Percentiles rank a stretch among this genome's conserved stretches.
These are phyloP conservation scores for Semaprochilodus insignis DNA, from an alignment of 2,797 vertebrate genomes.

Conservation along the genomic window DNA sequence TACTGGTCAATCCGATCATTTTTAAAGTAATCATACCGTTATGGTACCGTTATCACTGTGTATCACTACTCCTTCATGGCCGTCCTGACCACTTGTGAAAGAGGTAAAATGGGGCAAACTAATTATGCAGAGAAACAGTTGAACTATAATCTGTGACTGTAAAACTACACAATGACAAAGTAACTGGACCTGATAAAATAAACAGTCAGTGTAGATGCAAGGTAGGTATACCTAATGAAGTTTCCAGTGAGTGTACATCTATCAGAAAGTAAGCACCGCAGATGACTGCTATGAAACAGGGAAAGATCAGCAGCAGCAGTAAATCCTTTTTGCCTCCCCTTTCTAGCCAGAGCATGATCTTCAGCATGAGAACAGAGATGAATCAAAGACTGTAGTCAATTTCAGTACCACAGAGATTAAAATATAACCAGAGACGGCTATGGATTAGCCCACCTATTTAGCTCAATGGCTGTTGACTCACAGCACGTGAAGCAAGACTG, in stretches of 20 bases:
- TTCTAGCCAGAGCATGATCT: background rate
- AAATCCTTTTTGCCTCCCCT: background rate
- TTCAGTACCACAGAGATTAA: slow-evolving; percentile 11
- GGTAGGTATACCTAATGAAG: background rate
- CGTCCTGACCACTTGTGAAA: background rate
- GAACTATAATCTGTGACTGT: background rate
- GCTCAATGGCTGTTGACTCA: slow-evolving; percentile 23
- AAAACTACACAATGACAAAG: background rate
- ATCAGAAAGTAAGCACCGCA: background rate
- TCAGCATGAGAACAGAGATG: background rate
- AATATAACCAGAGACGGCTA: slow-evolving; percentile 16
- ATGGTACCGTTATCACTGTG: too few relatives aligned
- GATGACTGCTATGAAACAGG: background rate
- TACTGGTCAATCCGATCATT: too few relatives aligned
- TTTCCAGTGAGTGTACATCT: background rate
- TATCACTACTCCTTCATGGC: background rate
- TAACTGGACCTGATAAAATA: too few relatives aligned
- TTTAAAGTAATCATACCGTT: too few relatives aligned
- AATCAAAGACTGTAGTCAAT: slow-evolving; percentile 1
- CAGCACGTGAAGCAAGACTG: slow-evolving; percentile 16
- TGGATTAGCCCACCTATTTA: slow-evolving; percentile 11
- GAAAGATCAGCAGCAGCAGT: background rate
- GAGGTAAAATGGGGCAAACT: background rate
- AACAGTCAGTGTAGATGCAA: background rate
- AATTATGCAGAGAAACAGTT: background rate